Percentiles rank a stretch among this genome's conserved stretches.
phyloP scores from a whole-genome alignment of 2,888 invertebrate genomes.

The Macaria liturata region DNA sequence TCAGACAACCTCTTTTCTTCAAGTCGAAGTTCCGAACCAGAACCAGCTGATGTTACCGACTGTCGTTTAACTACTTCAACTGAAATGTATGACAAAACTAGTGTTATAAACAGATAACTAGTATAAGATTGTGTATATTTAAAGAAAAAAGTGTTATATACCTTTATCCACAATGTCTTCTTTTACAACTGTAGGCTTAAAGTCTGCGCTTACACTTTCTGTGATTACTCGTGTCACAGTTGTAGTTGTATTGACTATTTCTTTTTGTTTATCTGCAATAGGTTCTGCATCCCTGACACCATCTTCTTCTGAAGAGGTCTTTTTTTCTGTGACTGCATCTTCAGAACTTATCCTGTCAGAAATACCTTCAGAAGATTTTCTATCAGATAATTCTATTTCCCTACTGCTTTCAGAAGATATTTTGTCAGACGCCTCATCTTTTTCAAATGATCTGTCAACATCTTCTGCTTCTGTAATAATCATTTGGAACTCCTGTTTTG shows the following conservation, averaged over 20 bases:
- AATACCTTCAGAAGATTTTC: slow-evolving; percentile 78
- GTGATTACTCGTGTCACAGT: slow-evolving; percentile 40
- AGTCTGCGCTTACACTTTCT: slow-evolving; percentile 47
- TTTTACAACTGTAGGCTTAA: slow-evolving; percentile 44
- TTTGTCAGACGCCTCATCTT: slow-evolving; percentile 76
- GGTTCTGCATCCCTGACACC: slow-evolving; percentile 51
- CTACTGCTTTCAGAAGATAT: slow-evolving; percentile 80
- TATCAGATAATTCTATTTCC: slow-evolving; percentile 77
- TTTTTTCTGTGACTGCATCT: slow-evolving; percentile 79
- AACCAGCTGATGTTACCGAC: slow-evolving; percentile 75
- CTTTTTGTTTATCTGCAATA: slow-evolving; percentile 41
- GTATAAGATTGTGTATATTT: too few species aligned
- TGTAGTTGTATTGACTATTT: slow-evolving; percentile 37
- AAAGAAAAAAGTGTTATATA: slow-evolving; percentile 27
- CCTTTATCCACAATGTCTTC: slow-evolving; percentile 59
- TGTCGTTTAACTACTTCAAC: slow-evolving; percentile 65
- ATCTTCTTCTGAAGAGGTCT: slow-evolving; percentile 77
- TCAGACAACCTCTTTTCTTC: slow-evolving; percentile 78
- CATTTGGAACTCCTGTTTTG: slow-evolving; percentile 74
- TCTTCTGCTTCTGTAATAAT: slow-evolving; percentile 79
- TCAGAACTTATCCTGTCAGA: slow-evolving; percentile 79
- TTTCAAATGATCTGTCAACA: slow-evolving; percentile 68
- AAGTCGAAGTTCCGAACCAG: slow-evolving; percentile 72
- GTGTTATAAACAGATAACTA: not conserved
- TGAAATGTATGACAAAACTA: slow-evolving; percentile 36